Evolutionary conservation across 2,888 invertebrate genomes (phyloP).

Genomic region (Parochlus steinenii): DNA sequence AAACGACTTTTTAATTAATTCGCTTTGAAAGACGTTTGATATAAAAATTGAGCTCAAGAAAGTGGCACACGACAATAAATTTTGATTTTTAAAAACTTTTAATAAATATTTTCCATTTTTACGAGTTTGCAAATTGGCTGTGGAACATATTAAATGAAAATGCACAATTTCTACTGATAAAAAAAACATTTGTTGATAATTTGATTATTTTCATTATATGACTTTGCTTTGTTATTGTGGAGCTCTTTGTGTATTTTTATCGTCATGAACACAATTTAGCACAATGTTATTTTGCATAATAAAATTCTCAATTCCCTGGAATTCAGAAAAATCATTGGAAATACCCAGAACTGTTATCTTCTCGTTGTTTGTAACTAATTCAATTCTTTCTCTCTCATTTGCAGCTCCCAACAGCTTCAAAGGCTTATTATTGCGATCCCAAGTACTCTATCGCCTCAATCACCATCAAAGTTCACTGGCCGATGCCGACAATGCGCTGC

Average conservation of each 20-base stretch:
- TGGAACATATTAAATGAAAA: background rate
- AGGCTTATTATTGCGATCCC: constrained; percentile 43
- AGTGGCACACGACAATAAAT: no score
- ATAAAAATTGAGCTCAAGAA: no score
- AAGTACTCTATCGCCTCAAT: constrained; percentile 41
- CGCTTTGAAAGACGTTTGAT: no score
- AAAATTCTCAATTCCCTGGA: background rate
- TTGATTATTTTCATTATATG: background rate
- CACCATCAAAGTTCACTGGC: constrained; percentile 43
- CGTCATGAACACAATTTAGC: constrained; percentile 2
- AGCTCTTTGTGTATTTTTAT: background rate
- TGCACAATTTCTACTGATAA: background rate
- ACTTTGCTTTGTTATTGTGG: background rate
- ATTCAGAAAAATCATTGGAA: background rate
- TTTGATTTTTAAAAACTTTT: no score
- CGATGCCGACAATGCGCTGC: constrained; percentile 46
- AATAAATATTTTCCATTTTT: no score
- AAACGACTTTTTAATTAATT: no score
- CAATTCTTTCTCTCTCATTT: constrained; percentile 21
- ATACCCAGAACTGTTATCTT: no score
- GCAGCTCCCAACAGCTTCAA: constrained; percentile 46
- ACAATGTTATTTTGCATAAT: constrained; percentile 1
- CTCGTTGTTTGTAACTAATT: constrained; percentile 1
- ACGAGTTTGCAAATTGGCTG: no score
- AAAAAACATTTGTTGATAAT: background rate